Conservation (phyloP, 2,797 vertebrate genomes). For the Hoplostethus mediterraneus region DNA sequence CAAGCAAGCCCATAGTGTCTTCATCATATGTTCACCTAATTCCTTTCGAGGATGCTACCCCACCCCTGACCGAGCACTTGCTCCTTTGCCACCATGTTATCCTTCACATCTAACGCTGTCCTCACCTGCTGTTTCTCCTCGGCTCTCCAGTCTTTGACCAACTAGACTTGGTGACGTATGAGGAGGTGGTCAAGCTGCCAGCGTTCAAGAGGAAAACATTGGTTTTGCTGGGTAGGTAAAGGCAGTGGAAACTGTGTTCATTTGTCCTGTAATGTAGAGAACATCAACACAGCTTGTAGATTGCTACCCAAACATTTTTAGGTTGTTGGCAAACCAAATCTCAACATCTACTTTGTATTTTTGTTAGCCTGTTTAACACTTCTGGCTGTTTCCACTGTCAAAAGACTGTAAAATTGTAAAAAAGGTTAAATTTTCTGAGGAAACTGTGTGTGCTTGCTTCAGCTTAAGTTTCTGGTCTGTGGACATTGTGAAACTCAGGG, state of each 20-base stretch:
- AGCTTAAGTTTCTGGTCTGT: too few relatives aligned
- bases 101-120: background rate
- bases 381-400: too few relatives aligned
- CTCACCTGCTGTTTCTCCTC: slow-evolving; percentile 4
- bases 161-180: slow-evolving; percentile 99
- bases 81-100: background rate
- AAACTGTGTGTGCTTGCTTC: too few relatives aligned
- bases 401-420: too few relatives aligned
- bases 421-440: too few relatives aligned
- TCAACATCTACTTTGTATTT: too few relatives aligned
- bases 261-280: background rate
- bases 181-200: slow-evolving; percentile 83
- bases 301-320: too few relatives aligned
- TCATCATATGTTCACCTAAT: background rate
- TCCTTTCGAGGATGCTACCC: background rate
- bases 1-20: background rate
- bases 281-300: too few relatives aligned
- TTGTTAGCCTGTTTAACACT: too few relatives aligned
- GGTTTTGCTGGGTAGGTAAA: slow-evolving; percentile 83
- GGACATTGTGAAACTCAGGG: too few relatives aligned
- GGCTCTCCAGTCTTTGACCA: slow-evolving; percentile 94
- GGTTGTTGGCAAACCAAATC: too few relatives aligned
- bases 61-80: background rate
- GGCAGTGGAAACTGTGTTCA: background rate
- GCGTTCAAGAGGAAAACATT: slow-evolving; percentile 99